Percentiles rank a stretch among this genome's conserved stretches.
These are phyloP conservation scores for Nematostella vectensis DNA, from an alignment of 92 coral and sea anemone genomes.

Conservation along the genomic window DNA sequence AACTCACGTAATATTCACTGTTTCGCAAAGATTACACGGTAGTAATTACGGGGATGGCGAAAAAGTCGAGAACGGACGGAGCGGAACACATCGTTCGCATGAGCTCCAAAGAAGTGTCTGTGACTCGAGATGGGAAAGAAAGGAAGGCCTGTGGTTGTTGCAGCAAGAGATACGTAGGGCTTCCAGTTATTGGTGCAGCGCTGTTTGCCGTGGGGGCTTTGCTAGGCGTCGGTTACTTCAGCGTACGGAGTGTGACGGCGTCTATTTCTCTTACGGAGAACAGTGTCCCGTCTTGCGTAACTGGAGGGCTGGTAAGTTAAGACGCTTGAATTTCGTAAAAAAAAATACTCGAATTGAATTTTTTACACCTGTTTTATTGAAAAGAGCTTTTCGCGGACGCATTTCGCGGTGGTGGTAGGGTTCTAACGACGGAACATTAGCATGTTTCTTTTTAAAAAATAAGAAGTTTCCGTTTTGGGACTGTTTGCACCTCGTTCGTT, in stretches of 20 bases:
- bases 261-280: constrained; percentile 55
- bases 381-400: too few relatives aligned
- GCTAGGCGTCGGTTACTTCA: constrained; percentile 61
- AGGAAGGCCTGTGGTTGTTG: constrained; percentile 41
- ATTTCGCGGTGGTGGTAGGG: too few relatives aligned
- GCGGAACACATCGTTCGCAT: constrained; percentile 29
- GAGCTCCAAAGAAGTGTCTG: constrained; percentile 7
- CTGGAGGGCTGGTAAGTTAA: constrained; percentile 61
- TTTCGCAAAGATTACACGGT: too few relatives aligned
- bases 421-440: too few relatives aligned
- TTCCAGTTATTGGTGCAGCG: constrained; percentile 54
- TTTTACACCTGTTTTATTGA: too few relatives aligned
- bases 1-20: too few relatives aligned
- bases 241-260: constrained; percentile 48
- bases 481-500: too few relatives aligned
- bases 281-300: constrained; percentile 43
- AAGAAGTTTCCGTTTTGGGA: too few relatives aligned
- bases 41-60: constrained; percentile 8
- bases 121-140: constrained; percentile 12
- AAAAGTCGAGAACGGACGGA: constrained; percentile 2
- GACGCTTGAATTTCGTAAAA: background rate
- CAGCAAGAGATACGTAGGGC: constrained; percentile 44
- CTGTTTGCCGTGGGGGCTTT: constrained; percentile 62
- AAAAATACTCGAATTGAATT: too few relatives aligned
- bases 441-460: too few relatives aligned